Base-by-base conservation (phyloP, 2,888 invertebrate species). In the Anthophora plumipes region DNA sequence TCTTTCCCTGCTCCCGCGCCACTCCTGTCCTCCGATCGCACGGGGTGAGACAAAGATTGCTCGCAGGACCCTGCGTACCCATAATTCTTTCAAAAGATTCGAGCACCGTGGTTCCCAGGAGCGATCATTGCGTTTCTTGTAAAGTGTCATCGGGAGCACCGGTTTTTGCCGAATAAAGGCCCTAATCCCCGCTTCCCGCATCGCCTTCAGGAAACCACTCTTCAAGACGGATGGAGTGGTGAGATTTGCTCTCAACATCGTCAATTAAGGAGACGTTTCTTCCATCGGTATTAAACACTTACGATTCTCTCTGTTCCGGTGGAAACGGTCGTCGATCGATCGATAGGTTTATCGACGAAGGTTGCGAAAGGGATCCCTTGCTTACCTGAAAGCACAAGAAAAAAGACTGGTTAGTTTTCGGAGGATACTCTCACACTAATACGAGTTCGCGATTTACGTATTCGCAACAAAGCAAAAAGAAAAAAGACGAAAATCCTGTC, bases 61-160 rank as follows among this genome's bases (percentile, higher is more conserved):
- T 77, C 76, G 69, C 72, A 54, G 77, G 74, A 70, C 75, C 61
- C 69, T 72, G 52, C 78, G 73, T 82, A 85, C 84, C 87, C 84
- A 87, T 85, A 87, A 87, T 77, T 87, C 87, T 87, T 87, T 84
- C 85, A 82, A 80, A 78, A 71, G 79, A 68, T 50, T 50, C 74
- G 31, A 43, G 60, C 72, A 37, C 52, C 75, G 57, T 37, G 68
- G 77, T 67, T 80, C 81, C 77, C 74, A 70, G 73, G 77, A 69
- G 72, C 87, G 84, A 87, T 87, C 87, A 79, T 87, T 80, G 84
- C 84, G 80, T 82, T 80, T 82, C 82, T 87, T 79, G 79, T 81
- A 80, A 84, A 84, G 74, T 82, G 85, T 84, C 85, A 84, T 85
- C 77, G 70, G 75, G 76, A 67, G 71, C 76, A 81, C 67, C 74